phyloP scores from a whole-genome alignment of 2,797 vertebrate species.

The Sebastes nivosus region DNA sequence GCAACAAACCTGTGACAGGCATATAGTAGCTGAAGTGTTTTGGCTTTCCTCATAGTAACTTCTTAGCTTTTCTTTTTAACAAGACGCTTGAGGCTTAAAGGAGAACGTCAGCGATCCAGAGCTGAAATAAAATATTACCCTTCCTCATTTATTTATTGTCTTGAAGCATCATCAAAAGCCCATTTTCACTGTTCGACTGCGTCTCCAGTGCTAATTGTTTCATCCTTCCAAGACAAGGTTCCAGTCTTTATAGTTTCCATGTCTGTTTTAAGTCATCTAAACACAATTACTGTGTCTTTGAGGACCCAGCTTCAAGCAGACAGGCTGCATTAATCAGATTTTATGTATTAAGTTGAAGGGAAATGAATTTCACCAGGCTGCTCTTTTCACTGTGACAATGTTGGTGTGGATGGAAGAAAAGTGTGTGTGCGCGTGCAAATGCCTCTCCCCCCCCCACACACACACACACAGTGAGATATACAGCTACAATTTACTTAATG shows the following conservation, averaged over 20 bases:
- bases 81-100: background rate
- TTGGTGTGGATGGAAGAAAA: background rate
- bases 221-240: slow-evolving; percentile 31
- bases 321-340: slow-evolving; percentile 40
- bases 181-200: slow-evolving; percentile 32
- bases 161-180: slow-evolving; percentile 36
- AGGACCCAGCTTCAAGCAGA: slow-evolving; percentile 28
- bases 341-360: slow-evolving; percentile 22
- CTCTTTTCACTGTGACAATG: slow-evolving; percentile 18
- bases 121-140: slow-evolving; percentile 28
- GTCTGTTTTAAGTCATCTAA: slow-evolving; percentile 54
- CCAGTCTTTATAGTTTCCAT: slow-evolving; percentile 44
- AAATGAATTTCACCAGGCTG: slow-evolving; percentile 30
- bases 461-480: background rate
- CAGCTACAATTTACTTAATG: background rate
- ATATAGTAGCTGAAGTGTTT: slow-evolving; percentile 7
- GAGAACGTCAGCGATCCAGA: background rate
- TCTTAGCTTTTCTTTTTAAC: slow-evolving; percentile 9
- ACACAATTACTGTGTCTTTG: slow-evolving; percentile 49
- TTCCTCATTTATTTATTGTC: slow-evolving; percentile 36
- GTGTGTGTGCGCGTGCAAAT: background rate
- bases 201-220: slow-evolving; percentile 45
- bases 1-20: slow-evolving; percentile 19
- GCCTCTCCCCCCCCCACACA: accelerated
- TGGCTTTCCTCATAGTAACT: background rate